Base-by-base conservation (phyloP, 1,140 invertebrate genomes). In the Lucilia cuprina region DNA sequence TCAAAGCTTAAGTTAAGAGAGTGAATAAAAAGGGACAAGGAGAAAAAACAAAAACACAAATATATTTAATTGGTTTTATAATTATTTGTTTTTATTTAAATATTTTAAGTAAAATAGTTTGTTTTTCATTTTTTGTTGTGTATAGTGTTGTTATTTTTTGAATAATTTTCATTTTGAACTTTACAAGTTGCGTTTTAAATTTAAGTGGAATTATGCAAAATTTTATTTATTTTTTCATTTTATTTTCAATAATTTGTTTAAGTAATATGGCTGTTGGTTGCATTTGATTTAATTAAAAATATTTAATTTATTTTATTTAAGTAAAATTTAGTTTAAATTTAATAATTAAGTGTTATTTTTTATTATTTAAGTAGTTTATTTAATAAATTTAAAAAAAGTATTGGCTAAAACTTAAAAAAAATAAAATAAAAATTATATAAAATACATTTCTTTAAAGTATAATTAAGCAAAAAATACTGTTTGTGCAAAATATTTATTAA, bases 381-480 rank as follows among this genome's bases (percentile, higher is more conserved):
- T 80, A 80, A 30, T 30, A 30, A 2, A 49, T 5, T 80, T 5
- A 25, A 70, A n/a, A 50, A 19, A 80, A 49, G 19, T 80, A 80
- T 80, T 80, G 77, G 77, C 77, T 80, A 80, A 47, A 77, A 25
- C 41, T 80, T 50, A 80, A 80, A 9, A 19, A 25, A 19, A 25
- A 70, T 25, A 17, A 70, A 70, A 35, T 25, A 70, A 17, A 70
- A 70, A 35, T 25, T 82, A 25, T 9, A 65, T 60, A 82, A 82
- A 65, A 65, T 82, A 82, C 82, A 82, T 82, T 82, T 82, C 30
- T 21, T 35, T 78, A 41, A 35, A 78, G 7, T 75, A 65, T 25
- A 82, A 65, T 60, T 82, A 70, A 70, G 25, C 82, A 70, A 82
- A 82, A 65, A 82, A 82, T 65, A 82, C 82, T 82, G 82, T 70